A percentile compares a stretch with the other conserved stretches of the same genome.
Conservation (phyloP, 2,113 vertebrate species). For the Piprites chloris region DNA sequence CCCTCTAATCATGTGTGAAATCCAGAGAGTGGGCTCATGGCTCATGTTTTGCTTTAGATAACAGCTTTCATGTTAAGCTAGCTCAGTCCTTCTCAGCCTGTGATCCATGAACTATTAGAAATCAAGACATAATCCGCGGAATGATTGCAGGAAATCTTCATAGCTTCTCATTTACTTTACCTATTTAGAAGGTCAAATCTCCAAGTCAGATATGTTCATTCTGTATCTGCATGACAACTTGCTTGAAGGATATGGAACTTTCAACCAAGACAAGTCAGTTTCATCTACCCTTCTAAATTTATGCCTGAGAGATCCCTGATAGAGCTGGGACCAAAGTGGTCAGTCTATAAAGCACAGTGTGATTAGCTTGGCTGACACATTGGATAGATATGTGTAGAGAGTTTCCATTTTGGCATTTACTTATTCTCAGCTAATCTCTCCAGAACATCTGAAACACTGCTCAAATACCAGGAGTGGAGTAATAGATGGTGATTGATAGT, state of each 20-base stretch:
- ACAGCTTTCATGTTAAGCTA: not conserved
- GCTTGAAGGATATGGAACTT: not conserved
- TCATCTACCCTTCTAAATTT: not conserved
- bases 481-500: constrained; percentile 41
- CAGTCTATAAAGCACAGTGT: constrained; percentile 15
- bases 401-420: constrained; percentile 37
- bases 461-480: constrained; percentile 2
- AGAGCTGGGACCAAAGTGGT: not conserved
- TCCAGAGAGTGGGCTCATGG: not conserved
- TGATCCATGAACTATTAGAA: not conserved
- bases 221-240: not conserved
- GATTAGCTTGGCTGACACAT: constrained; percentile 1
- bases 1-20: not conserved
- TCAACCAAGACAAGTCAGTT: not conserved
- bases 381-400: constrained; percentile 1
- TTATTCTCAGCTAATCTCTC: constrained; percentile 25
- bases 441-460: constrained; percentile 28
- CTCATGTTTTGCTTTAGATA: not conserved
- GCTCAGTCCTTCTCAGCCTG: not conserved
- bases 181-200: not conserved
- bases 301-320: not conserved
- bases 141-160: not conserved
- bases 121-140: not conserved
- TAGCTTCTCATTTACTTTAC: not conserved
- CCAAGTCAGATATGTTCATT: not conserved